Percentiles rank a stretch among this genome's conserved stretches.
Evolutionary conservation across 2,888 invertebrate species (phyloP).

Genomic region (Nephrotoma flavescens): DNA sequence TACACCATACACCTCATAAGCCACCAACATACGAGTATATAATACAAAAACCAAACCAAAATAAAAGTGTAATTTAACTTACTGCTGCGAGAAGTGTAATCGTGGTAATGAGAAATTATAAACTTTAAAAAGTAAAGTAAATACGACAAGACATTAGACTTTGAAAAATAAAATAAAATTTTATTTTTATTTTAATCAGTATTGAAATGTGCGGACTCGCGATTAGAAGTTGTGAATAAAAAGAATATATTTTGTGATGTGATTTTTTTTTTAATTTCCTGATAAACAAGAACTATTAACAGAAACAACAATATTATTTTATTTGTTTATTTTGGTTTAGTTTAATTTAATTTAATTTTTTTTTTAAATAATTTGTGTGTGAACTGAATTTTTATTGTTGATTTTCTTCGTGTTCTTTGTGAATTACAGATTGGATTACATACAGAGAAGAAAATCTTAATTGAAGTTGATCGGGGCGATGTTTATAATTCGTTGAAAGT

Average conservation of each 20-base stretch:
- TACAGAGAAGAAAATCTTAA: neutral
- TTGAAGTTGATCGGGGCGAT: neutral
- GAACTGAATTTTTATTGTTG: neutral
- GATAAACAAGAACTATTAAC: neutral
- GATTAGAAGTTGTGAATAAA: neutral
- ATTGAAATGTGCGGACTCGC: neutral
- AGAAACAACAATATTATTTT: neutral
- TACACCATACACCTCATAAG: neutral
- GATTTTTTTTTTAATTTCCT: neutral
- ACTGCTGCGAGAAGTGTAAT: neutral
- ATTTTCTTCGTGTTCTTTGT: neutral
- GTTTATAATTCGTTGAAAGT: neutral
- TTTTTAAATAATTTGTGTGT: neutral
- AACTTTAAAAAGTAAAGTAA: neutral
- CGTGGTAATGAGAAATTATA: neutral
- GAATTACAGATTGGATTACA: neutral
- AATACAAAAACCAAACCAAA: neutral
- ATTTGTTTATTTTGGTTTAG: neutral
- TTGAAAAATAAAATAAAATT: neutral
- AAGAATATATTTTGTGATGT: neutral
- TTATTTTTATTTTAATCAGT: neutral
- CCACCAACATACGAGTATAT: neutral
- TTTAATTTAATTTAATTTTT: neutral
- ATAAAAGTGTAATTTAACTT: neutral
- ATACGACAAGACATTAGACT: neutral